Conservation (phyloP, 2,888 invertebrate genomes). For the Mongoloraphidia duomilia region DNA sequence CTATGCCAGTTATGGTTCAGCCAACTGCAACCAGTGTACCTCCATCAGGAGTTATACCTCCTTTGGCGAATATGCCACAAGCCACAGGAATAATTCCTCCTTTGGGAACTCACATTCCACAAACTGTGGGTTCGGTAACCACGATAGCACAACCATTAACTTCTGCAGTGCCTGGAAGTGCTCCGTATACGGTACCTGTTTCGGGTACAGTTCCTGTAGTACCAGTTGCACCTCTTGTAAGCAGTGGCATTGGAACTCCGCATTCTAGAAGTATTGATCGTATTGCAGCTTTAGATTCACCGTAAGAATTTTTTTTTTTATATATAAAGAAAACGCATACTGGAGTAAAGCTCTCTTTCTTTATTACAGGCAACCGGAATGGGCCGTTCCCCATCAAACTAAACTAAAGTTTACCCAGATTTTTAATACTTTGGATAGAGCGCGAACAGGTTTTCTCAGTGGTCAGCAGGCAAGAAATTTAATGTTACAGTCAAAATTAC, state of each 20-base stretch:
- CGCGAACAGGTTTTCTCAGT: conserved; percentile 73
- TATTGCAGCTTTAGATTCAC: conserved; percentile 29
- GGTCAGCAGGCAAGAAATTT: conserved; percentile 87
- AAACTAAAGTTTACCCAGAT: conserved; percentile 86
- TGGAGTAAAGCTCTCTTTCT: neutral
- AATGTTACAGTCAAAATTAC: conserved; percentile 83
- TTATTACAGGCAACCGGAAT: conserved; percentile 43
- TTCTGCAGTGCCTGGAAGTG: conserved; percentile 10
- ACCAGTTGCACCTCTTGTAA: conserved; percentile 19
- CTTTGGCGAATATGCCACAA: too few species aligned
- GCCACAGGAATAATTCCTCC: too few species aligned
- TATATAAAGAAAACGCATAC: neutral
- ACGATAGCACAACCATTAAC: too few species aligned
- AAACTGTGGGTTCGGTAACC: too few species aligned
- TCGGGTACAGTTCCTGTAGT: neutral
- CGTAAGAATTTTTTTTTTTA: conserved; percentile 22
- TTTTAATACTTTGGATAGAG: conserved; percentile 83
- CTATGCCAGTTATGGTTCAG: too few species aligned
- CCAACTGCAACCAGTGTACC: too few species aligned
- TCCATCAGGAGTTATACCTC: too few species aligned
- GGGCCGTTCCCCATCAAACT: conserved; percentile 74
- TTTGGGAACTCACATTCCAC: too few species aligned
- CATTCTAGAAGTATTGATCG: conserved; percentile 25
- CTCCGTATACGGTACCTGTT: conserved; percentile 4
- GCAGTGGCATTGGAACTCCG: conserved; percentile 26